Base-by-base conservation (phyloP, 2,888 invertebrate species). In the Zele albiditarsus region DNA sequence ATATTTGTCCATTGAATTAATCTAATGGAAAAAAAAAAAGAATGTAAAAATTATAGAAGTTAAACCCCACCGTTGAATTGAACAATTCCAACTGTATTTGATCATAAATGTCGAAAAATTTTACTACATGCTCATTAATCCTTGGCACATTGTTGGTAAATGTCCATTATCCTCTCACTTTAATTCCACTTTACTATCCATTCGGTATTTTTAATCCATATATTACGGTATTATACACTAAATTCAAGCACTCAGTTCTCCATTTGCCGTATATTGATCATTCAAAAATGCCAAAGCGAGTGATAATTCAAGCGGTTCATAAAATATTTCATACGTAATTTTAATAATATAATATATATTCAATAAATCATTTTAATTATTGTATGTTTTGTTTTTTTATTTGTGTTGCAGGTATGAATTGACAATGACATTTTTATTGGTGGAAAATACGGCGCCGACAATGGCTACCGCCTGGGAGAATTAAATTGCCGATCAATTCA, bases 361-460 rank as follows among this genome's bases (percentile, higher is more conserved):
- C 27, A 14, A 67, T 27, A 46, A 31, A 33, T 16, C 46, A 42
- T 33, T 65, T 46, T 8, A 42, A 42, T 65, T 67, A 46, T 38
- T 46, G n/a, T 6, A 67, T 31, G 4, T 60, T 53, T 58, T 73
- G 65, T 71, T 78, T 62, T 69, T 74, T 67, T 76, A 78, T 79
- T 38, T 63, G 8, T 80, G 79, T 82, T 82, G 20, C 81, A 82
- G 81, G 82, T 82, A 73, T 78, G 80, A 73, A 74, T 68, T 49
- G 14, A 25, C 28, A 53, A 73, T 66, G 57, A 38, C 62, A 67
- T 38, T 66, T 57, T 69, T 65, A 73, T 42, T 25, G 28, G 16
- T 65, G 14, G 58, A 27, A 58, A 66, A 73, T 69, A 14, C 53
- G 10, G 66, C 46, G 46, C 16, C 28, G 28, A 28, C 53, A 63